These are phyloP conservation scores for Pan paniscus DNA, from an alignment of 2,113 vertebrate species.

Conservation along the genomic window DNA sequence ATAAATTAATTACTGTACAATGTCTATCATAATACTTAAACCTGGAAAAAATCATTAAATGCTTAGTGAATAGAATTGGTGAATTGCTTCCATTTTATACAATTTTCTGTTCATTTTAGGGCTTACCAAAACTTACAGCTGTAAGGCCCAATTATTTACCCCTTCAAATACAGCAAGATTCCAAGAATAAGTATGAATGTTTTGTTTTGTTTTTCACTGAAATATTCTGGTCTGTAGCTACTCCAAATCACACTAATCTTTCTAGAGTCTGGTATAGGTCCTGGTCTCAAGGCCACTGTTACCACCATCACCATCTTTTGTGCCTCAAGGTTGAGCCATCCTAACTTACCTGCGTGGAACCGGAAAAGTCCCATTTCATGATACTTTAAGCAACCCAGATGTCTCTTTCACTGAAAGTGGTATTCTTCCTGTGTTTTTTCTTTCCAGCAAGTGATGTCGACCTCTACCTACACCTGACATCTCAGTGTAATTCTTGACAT, in stretches of 20 bases:
- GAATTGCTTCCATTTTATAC: background rate
- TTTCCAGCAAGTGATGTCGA: background rate
- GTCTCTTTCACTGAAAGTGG: background rate
- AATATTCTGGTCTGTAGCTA: background rate
- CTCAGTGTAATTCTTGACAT: background rate
- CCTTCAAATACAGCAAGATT: background rate
- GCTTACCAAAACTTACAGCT: background rate
- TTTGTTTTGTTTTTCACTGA: too few species aligned
- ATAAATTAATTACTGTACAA: background rate
- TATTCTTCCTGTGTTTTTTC: background rate
- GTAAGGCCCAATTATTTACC: background rate
- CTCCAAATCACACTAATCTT: background rate
- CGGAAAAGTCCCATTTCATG: background rate
- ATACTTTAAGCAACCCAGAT: background rate
- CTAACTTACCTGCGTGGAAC: background rate
- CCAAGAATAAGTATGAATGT: background rate
- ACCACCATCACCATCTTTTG: background rate
- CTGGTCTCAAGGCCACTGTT: background rate
- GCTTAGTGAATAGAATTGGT: background rate
- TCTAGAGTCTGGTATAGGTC: background rate
- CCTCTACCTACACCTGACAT: background rate
- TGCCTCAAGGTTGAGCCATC: background rate
- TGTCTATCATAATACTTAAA: background rate
- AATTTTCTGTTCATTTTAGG: background rate
- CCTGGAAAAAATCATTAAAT: background rate